These are phyloP conservation scores for Sinocyclocheilus anshuiensis DNA, from an alignment of 2,113 vertebrate genomes.

Conservation along the genomic window DNA sequence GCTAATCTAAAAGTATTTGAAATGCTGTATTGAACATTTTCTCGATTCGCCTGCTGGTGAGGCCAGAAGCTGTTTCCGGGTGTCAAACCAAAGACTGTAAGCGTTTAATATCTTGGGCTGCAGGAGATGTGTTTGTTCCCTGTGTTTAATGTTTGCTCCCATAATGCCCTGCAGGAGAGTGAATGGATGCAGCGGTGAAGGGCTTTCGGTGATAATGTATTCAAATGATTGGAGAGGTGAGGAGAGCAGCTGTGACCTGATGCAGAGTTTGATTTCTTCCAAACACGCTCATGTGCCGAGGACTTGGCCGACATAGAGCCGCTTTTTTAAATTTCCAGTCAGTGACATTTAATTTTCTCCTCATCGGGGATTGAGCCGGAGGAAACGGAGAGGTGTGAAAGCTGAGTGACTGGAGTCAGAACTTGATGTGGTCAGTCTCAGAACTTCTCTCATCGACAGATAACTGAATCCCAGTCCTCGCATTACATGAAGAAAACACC, in stretches of 20 bases:
- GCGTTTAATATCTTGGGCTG: conserved; percentile 20
- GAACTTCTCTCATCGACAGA: neutral
- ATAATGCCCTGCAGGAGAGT: conserved; percentile 9
- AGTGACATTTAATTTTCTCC: conserved; percentile 43
- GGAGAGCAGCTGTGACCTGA: neutral
- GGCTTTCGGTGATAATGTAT: conserved; percentile 11
- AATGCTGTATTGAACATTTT: no score
- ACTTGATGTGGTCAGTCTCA: neutral
- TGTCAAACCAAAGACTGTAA: neutral
- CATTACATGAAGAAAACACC: neutral
- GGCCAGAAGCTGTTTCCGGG: no score
- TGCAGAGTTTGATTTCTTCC: neutral
- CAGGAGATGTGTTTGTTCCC: conserved; percentile 51
- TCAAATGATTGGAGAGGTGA: conserved; percentile 29
- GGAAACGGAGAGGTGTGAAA: neutral
- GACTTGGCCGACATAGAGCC: conserved; percentile 21
- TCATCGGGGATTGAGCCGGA: conserved; percentile 48
- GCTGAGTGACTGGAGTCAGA: neutral
- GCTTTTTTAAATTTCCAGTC: conserved; percentile 39
- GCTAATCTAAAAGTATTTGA: no score
- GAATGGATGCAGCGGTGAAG: neutral
- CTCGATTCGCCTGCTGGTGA: no score
- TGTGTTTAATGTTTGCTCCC: neutral
- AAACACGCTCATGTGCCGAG: conserved; percentile 52
- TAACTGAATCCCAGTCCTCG: no score